Evolutionary conservation across 2,113 vertebrate species (phyloP).

Genomic region (Puntigrus tetrazona): DNA sequence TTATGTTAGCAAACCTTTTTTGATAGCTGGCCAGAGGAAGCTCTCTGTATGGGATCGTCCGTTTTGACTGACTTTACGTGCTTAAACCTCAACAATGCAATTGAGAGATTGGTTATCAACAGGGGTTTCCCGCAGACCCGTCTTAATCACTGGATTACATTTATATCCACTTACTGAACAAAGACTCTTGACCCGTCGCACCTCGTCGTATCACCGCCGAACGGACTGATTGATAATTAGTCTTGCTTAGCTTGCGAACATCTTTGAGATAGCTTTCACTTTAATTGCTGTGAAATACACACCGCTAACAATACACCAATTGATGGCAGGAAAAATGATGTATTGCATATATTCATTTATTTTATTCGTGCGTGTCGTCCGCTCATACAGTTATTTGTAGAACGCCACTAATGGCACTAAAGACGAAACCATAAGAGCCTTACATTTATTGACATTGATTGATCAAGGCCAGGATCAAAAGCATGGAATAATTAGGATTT

Average conservation of each 20-base stretch:
- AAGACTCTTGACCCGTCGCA: constrained; percentile 26
- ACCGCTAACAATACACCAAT: not conserved
- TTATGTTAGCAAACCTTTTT: too few relatives aligned
- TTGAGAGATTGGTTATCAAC: constrained; percentile 25
- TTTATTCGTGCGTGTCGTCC: not conserved
- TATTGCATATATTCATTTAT: not conserved
- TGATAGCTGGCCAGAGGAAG: not conserved
- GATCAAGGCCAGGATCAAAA: not conserved
- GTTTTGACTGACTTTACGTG: not conserved
- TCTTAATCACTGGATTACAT: constrained; percentile 48
- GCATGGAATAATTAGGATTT: not conserved
- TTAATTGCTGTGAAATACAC: not conserved
- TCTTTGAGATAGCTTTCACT: not conserved
- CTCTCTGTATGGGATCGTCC: not conserved
- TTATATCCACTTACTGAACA: constrained; percentile 49
- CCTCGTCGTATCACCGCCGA: not conserved
- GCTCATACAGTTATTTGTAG: not conserved
- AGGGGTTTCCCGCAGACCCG: constrained; percentile 32
- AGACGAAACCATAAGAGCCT: not conserved
- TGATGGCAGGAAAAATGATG: not conserved
- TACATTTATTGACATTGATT: not conserved
- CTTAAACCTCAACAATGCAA: constrained; percentile 22
- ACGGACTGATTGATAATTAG: constrained; percentile 5
- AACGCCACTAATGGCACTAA: not conserved
- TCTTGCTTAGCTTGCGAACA: not conserved